Conservation (phyloP, 2,888 invertebrate genomes). For the Unio pictorum region DNA sequence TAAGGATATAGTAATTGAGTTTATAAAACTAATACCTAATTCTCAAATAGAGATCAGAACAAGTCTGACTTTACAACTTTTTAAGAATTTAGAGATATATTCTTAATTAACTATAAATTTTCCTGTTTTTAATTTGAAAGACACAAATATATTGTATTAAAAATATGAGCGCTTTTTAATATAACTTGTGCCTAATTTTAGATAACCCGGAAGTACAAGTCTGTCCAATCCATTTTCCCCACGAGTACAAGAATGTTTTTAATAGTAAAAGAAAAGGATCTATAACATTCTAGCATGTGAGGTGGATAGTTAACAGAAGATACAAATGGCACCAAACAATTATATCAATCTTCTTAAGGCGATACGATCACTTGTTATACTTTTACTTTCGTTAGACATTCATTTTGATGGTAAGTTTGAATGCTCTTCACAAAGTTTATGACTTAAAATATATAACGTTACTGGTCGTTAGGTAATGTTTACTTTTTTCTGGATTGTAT, state of each 20-base stretch:
- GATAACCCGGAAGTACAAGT: constrained; percentile 53
- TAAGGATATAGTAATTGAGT: too few species aligned
- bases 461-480: background rate
- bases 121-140: too few species aligned
- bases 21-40: too few species aligned
- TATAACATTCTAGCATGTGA: constrained; percentile 2
- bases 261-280: constrained; percentile 7
- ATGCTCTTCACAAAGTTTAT: background rate
- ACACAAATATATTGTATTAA: too few species aligned
- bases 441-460: constrained; percentile 2
- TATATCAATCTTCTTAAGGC: constrained; percentile 18
- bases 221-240: constrained; percentile 51
- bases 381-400: constrained; percentile 42
- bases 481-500: background rate
- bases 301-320: constrained; percentile 6
- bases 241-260: constrained; percentile 41
- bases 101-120: too few species aligned
- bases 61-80: too few species aligned
- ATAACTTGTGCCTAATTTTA: too few species aligned
- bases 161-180: too few species aligned
- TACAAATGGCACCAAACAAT: constrained; percentile 8
- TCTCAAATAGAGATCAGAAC: too few species aligned
- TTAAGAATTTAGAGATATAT: too few species aligned
- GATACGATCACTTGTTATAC: constrained; percentile 33
- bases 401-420: constrained; percentile 41